A percentile compares a stretch with the other conserved stretches of the same genome.
phyloP scores from a whole-genome alignment of 23 tunicate genomes.

The Ascidia mentula region DNA sequence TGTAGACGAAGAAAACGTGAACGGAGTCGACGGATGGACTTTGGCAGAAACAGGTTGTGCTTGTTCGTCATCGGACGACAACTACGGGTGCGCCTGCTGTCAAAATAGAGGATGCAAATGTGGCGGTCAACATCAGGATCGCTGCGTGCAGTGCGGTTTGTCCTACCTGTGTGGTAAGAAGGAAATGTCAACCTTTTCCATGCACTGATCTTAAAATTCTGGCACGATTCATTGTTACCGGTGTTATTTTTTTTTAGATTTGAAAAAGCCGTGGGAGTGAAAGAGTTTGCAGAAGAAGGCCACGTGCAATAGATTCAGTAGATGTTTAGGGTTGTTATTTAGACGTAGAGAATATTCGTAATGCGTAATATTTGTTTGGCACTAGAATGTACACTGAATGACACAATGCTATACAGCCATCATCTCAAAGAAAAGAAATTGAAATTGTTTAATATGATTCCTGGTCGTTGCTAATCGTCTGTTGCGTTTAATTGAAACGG shows the following conservation, averaged over 20 bases:
- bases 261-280: slow-evolving; percentile 3
- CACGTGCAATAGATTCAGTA: not conserved
- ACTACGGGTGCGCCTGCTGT: slow-evolving; percentile 24
- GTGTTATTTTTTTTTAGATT: not conserved
- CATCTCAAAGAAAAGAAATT: no score
- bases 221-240: no score
- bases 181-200: not conserved
- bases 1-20: not conserved
- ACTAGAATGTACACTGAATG: no score
- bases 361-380: no score
- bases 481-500: no score
- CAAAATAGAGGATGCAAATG: slow-evolving; percentile 11
- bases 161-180: slow-evolving; percentile 14
- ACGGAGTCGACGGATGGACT: slow-evolving; percentile 21
- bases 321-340: not conserved
- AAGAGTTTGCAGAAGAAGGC: not conserved
- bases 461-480: no score
- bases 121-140: not conserved
- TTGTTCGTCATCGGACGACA: not conserved
- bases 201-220: not conserved
- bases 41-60: slow-evolving; percentile 15
- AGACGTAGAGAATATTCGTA: no score
- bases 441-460: no score
- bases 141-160: slow-evolving; percentile 17
- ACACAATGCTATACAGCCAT: no score